phyloP scores from a whole-genome alignment of 2,797 vertebrate genomes.

The Novumbra hubbsi region DNA sequence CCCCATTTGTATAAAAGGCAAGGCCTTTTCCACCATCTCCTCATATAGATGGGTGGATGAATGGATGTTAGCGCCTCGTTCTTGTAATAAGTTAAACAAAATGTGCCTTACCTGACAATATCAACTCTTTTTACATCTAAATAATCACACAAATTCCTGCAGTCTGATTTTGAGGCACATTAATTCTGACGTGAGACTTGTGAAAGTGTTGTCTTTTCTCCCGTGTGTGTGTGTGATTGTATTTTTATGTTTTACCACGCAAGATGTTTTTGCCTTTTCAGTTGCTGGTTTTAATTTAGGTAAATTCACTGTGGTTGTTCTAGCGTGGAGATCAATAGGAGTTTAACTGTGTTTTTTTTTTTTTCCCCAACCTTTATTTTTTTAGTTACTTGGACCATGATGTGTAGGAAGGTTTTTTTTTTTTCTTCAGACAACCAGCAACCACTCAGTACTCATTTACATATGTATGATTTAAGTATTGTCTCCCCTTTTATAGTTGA shows the following conservation, averaged over 20 bases:
- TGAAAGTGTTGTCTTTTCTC: slow-evolving; percentile 28
- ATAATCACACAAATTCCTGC: slow-evolving; percentile 2
- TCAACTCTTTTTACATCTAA: slow-evolving; percentile 37
- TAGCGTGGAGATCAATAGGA: slow-evolving; percentile 19
- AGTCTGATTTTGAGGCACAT: slow-evolving; percentile 2
- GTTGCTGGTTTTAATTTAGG: slow-evolving; percentile 12
- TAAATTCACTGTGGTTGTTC: slow-evolving; percentile 27
- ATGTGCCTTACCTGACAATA: slow-evolving; percentile 89
- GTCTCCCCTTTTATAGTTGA: slow-evolving; percentile 70
- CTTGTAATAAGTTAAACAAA: slow-evolving; percentile 75
- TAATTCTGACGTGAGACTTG: background rate
- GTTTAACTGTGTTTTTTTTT: slow-evolving; percentile 12
- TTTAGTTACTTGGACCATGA: slow-evolving; percentile 16
- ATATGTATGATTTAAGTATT: slow-evolving; percentile 62
- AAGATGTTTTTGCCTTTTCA: slow-evolving; percentile 22
- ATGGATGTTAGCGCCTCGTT: slow-evolving; percentile 65
- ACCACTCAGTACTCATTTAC: slow-evolving; percentile 45
- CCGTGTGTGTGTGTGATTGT: background rate
- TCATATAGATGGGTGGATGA: slow-evolving; percentile 63
- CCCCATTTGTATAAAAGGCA: slow-evolving; percentile 67
- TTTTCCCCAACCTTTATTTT: slow-evolving; percentile 9
- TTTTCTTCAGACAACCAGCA: slow-evolving; percentile 21
- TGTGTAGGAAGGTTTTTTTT: slow-evolving; percentile 28
- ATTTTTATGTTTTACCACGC: slow-evolving; percentile 36
- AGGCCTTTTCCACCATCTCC: slow-evolving; percentile 72